Evolutionary conservation across 2,113 vertebrate species (phyloP).

Genomic region (Phaetusa simplex): DNA sequence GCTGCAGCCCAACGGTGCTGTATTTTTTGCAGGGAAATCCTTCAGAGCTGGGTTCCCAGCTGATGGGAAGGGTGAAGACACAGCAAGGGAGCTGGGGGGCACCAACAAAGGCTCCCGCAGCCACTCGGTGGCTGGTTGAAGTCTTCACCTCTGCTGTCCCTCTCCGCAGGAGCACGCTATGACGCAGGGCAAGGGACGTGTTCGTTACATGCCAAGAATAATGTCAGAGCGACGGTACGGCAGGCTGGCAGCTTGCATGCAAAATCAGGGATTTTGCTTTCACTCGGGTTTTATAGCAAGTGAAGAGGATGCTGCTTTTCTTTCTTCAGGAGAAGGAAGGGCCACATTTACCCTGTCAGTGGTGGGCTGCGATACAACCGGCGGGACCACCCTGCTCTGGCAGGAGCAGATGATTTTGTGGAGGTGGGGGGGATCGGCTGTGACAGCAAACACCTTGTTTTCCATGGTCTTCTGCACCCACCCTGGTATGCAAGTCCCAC

Average conservation of each 20-base stretch:
- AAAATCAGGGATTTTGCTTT: not conserved
- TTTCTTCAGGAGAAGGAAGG: not conserved
- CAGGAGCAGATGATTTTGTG: not conserved
- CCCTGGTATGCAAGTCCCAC: not conserved
- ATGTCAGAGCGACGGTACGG: accelerated
- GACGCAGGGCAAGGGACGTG: not conserved
- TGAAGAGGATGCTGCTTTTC: not conserved
- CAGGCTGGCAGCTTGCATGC: not conserved
- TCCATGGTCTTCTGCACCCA: not conserved
- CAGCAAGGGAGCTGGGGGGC: accelerated
- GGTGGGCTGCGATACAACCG: too few relatives aligned
- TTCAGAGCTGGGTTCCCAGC: not conserved
- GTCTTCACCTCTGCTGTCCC: not conserved
- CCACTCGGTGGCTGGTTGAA: not conserved
- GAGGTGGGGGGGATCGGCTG: not conserved
- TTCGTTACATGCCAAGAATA: not conserved
- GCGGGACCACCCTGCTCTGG: not conserved
- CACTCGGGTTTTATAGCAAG: not conserved
- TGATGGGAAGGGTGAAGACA: not conserved
- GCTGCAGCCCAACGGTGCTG: not conserved
- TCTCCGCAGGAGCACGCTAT: accelerated
- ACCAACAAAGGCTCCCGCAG: not conserved
- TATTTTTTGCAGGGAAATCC: not conserved
- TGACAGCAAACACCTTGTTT: not conserved
- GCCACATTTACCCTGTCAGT: not conserved